Conservation (phyloP, 2,888 invertebrate genomes). For the Chalcis sispes region DNA sequence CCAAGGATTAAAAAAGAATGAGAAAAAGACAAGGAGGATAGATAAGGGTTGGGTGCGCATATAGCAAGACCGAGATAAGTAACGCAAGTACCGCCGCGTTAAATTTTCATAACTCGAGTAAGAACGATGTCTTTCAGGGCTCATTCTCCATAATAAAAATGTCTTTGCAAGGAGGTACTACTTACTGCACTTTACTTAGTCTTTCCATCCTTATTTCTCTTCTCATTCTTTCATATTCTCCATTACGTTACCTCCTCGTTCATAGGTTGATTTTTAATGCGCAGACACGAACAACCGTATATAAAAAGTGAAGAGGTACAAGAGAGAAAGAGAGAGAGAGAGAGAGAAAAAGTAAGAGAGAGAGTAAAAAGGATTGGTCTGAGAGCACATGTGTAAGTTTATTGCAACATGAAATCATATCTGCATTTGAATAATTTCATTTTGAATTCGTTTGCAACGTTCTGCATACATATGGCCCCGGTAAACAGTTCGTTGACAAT, state of each 20-base stretch:
- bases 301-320: slow-evolving; percentile 3
- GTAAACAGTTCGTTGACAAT: not conserved
- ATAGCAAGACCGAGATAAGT: slow-evolving; percentile 56
- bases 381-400: not conserved
- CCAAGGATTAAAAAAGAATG: slow-evolving; percentile 39
- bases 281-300: not conserved
- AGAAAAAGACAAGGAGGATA: slow-evolving; percentile 2
- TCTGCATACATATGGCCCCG: not conserved
- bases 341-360: not conserved
- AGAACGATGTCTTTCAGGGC: slow-evolving; percentile 66
- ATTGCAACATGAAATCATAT: slow-evolving; percentile 3
- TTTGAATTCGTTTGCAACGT: not conserved
- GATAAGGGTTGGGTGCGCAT: slow-evolving; percentile 3
- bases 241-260: not conserved
- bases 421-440: not conserved
- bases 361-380: not conserved
- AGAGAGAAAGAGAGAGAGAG: not conserved
- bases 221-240: slow-evolving; percentile 1
- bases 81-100: slow-evolving; percentile 64
- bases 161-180: slow-evolving; percentile 59
- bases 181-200: slow-evolving; percentile 36
- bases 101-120: slow-evolving; percentile 69
- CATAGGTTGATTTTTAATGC: slow-evolving; percentile 30
- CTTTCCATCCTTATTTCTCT: not conserved
- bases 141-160: slow-evolving; percentile 67